Percentiles rank a stretch among this genome's conserved stretches.
Conservation (phyloP, 2,113 vertebrate species). For the Tylochromis polylepis region DNA sequence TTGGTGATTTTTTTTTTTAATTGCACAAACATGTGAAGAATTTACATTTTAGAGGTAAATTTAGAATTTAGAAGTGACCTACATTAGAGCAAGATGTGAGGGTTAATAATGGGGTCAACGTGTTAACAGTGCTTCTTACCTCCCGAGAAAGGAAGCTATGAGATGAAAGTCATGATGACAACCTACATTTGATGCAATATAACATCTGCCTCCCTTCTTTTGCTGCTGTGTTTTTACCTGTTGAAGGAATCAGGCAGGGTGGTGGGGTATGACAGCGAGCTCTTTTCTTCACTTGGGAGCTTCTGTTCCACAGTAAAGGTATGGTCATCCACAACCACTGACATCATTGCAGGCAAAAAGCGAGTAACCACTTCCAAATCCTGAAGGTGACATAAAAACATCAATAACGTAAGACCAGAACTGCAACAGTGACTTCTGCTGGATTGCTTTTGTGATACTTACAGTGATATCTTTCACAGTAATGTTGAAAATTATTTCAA, state of each 20-base stretch:
- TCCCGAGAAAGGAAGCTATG: background rate
- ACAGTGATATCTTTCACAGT: background rate
- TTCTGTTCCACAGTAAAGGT: constrained; percentile 92
- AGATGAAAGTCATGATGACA: background rate
- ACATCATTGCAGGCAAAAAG: constrained; percentile 93
- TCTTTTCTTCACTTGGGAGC: constrained; percentile 87
- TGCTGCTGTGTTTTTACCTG: constrained; percentile 62
- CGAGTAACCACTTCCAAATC: constrained; percentile 89
- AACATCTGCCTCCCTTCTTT: background rate
- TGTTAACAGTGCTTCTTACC: background rate
- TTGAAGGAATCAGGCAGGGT: constrained; percentile 84
- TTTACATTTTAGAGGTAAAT: background rate
- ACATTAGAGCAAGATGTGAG: background rate
- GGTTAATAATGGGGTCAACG: background rate
- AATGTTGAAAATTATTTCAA: background rate
- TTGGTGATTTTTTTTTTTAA: background rate
- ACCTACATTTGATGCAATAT: background rate
- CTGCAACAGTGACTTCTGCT: background rate
- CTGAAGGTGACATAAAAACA: constrained; percentile 53
- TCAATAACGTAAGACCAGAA: rapidly evolving
- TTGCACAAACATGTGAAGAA: background rate
- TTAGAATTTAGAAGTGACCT: background rate
- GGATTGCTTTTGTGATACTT: background rate
- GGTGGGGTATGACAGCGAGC: constrained; percentile 78
- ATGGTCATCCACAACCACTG: constrained; percentile 93